phyloP scores from a whole-genome alignment of 2,113 vertebrate genomes.

The Oceanodroma tethys region DNA sequence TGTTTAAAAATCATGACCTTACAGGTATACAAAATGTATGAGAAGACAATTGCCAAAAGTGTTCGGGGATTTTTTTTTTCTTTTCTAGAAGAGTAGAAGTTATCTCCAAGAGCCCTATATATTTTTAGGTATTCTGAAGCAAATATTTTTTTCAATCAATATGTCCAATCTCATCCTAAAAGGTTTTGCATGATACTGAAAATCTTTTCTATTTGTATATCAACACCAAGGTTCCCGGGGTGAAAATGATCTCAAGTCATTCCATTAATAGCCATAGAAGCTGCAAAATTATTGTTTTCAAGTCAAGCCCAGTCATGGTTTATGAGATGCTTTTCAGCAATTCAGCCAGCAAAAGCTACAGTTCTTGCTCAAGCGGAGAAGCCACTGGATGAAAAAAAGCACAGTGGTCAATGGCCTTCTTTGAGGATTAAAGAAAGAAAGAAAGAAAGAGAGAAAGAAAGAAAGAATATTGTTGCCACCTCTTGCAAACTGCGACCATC shows the following conservation, averaged over 20 bases:
- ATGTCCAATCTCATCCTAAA: neutral
- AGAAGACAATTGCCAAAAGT: neutral
- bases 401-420: neutral
- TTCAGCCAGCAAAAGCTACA: conserved; percentile 53
- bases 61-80: neutral
- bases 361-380: conserved; percentile 63
- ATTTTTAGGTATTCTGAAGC: neutral
- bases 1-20: neutral
- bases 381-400: conserved; percentile 22
- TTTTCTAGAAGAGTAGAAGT: neutral
- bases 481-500: conserved; percentile 60
- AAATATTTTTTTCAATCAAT: neutral
- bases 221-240: neutral
- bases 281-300: neutral
- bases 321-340: conserved; percentile 15
- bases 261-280: neutral
- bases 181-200: neutral
- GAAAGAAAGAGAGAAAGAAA: too few relatives aligned
- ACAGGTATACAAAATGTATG: neutral
- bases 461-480: conserved; percentile 1
- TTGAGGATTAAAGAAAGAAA: neutral
- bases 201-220: neutral
- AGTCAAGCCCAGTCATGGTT: neutral
- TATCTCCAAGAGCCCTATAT: neutral
- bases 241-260: neutral